Percentiles rank a stretch among this genome's conserved stretches.
These are phyloP conservation scores for Setipinna tenuifilis DNA, from an alignment of 2,797 vertebrate species.

Conservation along the genomic window DNA sequence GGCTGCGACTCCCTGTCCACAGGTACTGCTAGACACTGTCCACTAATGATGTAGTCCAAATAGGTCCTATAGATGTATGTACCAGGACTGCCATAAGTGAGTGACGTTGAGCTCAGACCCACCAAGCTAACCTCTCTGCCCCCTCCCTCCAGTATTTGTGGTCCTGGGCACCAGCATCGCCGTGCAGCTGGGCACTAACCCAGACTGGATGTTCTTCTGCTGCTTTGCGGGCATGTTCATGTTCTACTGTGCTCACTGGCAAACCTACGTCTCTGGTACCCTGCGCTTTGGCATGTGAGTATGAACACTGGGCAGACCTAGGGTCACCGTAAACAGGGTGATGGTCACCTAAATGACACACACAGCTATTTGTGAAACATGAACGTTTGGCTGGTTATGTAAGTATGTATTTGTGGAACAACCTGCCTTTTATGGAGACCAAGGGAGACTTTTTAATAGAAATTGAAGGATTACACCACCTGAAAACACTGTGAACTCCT, in stretches of 20 bases:
- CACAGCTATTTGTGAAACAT: neutral
- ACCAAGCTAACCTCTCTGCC: neutral
- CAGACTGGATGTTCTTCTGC: conserved; percentile 99
- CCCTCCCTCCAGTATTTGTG: conserved; percentile 86
- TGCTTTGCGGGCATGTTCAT: conserved; percentile 98
- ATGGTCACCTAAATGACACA: neutral
- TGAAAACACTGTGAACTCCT: neutral
- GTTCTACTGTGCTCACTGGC: conserved; percentile 99
- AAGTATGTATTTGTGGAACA: neutral
- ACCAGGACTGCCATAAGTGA: neutral
- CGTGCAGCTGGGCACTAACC: conserved; percentile 95
- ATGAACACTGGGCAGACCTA: neutral
- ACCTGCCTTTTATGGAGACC: neutral
- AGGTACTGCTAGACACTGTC: conserved; percentile 68
- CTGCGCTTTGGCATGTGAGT: conserved; percentile 97
- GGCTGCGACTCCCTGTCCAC: conserved; percentile 98
- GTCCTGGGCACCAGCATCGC: conserved; percentile 96
- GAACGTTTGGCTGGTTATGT: neutral
- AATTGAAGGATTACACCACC: neutral
- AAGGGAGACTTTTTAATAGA: no score
- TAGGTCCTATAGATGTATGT: neutral
- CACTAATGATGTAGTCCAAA: neutral
- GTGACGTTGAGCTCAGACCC: neutral
- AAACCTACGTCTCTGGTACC: conserved; percentile 97
- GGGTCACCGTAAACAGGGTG: neutral